Percentiles rank a stretch among this genome's conserved stretches.
Evolutionary conservation across 2,113 vertebrate species (phyloP).

Genomic region (Murina feae): DNA sequence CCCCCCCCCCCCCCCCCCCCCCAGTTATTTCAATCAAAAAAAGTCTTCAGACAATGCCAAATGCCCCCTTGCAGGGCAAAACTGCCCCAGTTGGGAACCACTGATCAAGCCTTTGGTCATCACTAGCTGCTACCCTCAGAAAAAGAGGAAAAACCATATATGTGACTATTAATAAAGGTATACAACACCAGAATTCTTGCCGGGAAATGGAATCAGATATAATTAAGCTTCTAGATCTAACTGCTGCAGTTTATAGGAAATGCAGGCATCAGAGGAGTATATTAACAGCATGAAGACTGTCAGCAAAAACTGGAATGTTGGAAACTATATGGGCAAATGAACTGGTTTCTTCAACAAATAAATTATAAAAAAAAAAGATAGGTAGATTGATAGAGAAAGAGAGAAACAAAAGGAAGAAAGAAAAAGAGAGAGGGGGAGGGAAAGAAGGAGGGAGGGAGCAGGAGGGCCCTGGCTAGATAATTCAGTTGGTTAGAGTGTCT

Average conservation of each 20-base stretch:
- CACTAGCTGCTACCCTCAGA: neutral
- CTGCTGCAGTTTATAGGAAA: neutral
- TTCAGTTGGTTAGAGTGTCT: neutral
- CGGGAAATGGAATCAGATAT: neutral
- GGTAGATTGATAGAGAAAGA: no score
- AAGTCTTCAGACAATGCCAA: neutral
- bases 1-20: no score
- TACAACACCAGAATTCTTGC: neutral
- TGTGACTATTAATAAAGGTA: neutral
- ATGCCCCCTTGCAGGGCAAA: no score
- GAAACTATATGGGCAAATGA: neutral
- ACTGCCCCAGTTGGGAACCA: neutral
- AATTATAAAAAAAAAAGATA: neutral
- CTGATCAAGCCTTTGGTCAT: neutral
- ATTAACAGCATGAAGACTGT: neutral
- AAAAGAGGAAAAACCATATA: neutral
- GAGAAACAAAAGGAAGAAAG: no score
- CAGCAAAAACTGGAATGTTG: neutral
- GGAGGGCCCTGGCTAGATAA: neutral
- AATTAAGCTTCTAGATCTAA: neutral
- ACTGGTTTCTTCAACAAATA: neutral
- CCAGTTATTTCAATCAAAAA: neutral
- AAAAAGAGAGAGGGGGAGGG: no score
- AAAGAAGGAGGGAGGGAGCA: no score
- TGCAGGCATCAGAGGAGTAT: neutral